Base-by-base conservation (phyloP, 2,113 vertebrate genomes). In the Holacanthus passer region DNA sequence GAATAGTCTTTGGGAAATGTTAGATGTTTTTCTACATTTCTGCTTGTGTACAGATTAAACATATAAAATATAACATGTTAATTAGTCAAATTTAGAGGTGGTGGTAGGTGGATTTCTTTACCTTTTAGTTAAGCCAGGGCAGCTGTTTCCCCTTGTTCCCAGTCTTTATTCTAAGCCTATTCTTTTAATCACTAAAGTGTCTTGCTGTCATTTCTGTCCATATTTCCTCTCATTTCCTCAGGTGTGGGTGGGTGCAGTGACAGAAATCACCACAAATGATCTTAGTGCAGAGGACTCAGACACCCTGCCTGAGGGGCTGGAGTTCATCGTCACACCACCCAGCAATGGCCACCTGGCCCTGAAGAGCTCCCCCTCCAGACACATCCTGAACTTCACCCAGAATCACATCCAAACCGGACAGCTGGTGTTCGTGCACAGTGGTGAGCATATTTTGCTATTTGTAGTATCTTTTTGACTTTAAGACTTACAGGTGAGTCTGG, bases 301-400 rank as follows among this genome's bases (percentile, higher is more conserved):
- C 92, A 96, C 96, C 2, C 91, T 79, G 17, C 83, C 95, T 0
- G 92, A 93, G 64, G 92, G 93, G 5, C 92, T 99, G 58, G 82
- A 95, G 71, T 98, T 96, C 73, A 91, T 94, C 16, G 52, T 97
- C 85, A 96, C 95, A 52, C 94, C 95, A 12, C 96, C 97, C 35
- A 97, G 93, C 87, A 97, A 96, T n/a, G 96, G 97, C 1, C 92
- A 96, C 70, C 91, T 98, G 87, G 95, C 95, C 58, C 86, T 98
- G 75, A 97, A 96, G 86, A 94, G 87, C 7, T 87, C 93, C 92
- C 93, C 96, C 37, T 94, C 92, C 62, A 92, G 83, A 41, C 96
- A 89, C 37, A 95, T 97, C 87, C 92, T 97, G 73, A 97, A 94
- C 95, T 97, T 99, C 90, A 98, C 96, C 16, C 96, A 98, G 88